Conservation (phyloP, 2,113 vertebrate species). For the Heteronetta atricapilla region DNA sequence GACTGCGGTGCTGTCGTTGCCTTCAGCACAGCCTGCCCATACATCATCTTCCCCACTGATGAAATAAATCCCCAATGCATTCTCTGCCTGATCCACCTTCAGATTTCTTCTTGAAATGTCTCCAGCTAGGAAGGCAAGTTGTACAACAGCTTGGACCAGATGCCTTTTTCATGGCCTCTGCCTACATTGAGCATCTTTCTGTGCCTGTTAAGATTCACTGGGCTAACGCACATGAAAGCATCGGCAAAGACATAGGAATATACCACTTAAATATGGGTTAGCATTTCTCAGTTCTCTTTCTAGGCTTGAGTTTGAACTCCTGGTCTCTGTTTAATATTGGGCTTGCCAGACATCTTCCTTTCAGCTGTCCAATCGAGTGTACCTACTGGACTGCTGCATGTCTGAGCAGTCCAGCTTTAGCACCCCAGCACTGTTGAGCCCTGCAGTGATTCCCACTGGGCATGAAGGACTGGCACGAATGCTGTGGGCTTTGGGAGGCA, state of each 20-base stretch:
- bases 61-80: neutral
- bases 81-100: neutral
- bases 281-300: conserved; percentile 7
- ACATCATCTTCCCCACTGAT: neutral
- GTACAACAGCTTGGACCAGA: neutral
- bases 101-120: neutral
- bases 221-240: neutral
- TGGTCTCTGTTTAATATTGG: conserved; percentile 11
- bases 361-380: neutral
- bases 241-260: neutral
- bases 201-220: neutral
- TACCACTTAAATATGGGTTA: conserved; percentile 17
- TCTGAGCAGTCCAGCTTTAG: neutral
- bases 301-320: conserved; percentile 6
- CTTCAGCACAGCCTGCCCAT: neutral
- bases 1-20: neutral
- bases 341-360: conserved; percentile 31
- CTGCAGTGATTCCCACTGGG: neutral
- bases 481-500: neutral
- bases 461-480: accelerated
- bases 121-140: neutral
- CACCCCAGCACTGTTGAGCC: neutral
- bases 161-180: neutral
- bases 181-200: neutral
- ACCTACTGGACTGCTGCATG: neutral